Evolutionary conservation across 1,140 invertebrate genomes (phyloP), one percentile per base, ranked within the genome.

Genomic region (Spodoptera frugiperda): DNA sequence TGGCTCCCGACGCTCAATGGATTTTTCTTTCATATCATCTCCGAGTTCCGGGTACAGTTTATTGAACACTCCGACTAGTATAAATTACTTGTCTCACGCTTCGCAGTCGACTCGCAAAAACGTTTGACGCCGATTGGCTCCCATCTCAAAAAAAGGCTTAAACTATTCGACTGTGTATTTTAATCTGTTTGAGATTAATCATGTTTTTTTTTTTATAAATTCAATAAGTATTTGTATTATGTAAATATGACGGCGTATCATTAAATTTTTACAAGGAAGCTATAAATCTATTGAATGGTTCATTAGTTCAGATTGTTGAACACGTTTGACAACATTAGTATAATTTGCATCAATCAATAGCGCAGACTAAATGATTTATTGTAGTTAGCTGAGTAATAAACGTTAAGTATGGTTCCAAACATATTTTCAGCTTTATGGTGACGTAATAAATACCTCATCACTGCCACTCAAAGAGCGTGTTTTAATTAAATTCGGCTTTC

Each of bases 11-110:
- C 61, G 55, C 25, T 79, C 75, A 74, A 82, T 85, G 78, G 82
- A 83, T 87, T 87, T 88, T 87, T 88, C 84, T 79, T 81, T 84
- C 74, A 76, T 59, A 76, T 67, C 30, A 48, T 33, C 46, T 17
- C 14, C 49, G n/a, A 68, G 74, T 76, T 76, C 74, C 74, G 74
- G 63, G 74, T 76, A 75, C 25, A 59, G 39, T 74, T 59, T 74
- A 72, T 74, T 74, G 71, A 61, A 57, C 55, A 65, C 46, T 54
- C 49, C 21, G n/a, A 77, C 39, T 76, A 48, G 70, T 79, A 65
- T 39, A 74, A 77, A 73, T 77, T 71, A 75, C 65, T 68, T 33
- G 53, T 74, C 63, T 75, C 63, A 57, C 71, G 65, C 77, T 75
- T 65, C 46, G 61, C 59, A 14, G 44, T 21, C 59, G 33, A 17